Evolutionary conservation across 2,797 vertebrate species (phyloP).

Genomic region (Lithobates pipiens): DNA sequence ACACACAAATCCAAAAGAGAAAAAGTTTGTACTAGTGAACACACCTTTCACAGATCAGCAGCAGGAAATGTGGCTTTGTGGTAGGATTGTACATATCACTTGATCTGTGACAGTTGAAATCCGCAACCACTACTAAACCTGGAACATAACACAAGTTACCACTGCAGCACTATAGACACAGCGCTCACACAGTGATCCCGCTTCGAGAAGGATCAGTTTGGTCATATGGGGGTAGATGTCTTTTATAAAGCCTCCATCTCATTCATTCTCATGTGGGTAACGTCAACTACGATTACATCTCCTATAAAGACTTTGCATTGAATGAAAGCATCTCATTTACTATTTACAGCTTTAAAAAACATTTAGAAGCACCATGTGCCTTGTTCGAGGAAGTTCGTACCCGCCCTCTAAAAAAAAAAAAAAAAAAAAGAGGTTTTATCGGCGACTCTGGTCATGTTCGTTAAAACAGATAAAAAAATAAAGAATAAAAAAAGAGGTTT

Average conservation of each 20-base stretch:
- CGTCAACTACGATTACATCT: background rate
- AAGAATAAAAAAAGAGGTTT: too few relatives aligned
- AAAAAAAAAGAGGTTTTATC: too few relatives aligned
- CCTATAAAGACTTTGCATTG: background rate
- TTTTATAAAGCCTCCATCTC: background rate
- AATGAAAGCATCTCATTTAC: too few relatives aligned
- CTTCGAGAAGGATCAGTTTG: background rate
- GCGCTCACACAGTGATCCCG: background rate
- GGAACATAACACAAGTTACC: conserved; percentile 42
- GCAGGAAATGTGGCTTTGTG: conserved; percentile 59
- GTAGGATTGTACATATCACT: conserved; percentile 47
- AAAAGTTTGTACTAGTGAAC: conserved; percentile 23
- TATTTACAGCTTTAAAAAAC: too few relatives aligned
- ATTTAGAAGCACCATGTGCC: background rate
- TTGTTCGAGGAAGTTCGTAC: background rate
- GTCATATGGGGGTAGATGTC: background rate
- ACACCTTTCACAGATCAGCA: conserved; percentile 42
- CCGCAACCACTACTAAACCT: conserved; percentile 57
- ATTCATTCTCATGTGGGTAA: background rate
- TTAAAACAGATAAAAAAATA: too few relatives aligned
- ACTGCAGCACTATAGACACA: conserved; percentile 13
- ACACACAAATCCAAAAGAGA: background rate
- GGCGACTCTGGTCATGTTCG: too few relatives aligned
- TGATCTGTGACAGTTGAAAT: conserved; percentile 59
- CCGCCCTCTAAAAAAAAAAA: too few relatives aligned